Conservation (phyloP, 2,888 invertebrate species). For the Biston stratarius region DNA sequence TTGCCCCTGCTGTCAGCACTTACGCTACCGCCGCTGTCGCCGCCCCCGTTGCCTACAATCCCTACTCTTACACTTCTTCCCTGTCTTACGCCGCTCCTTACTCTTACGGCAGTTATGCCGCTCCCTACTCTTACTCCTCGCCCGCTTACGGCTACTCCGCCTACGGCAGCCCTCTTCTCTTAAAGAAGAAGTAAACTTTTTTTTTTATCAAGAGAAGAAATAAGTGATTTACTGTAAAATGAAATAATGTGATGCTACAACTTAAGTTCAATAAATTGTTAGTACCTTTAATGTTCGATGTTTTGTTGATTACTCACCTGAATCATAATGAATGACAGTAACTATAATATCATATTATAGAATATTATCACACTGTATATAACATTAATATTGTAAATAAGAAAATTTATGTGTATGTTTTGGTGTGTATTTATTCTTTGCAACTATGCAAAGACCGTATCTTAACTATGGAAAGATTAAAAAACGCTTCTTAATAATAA, state of each 20-base stretch:
- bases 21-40: constrained; percentile 3
- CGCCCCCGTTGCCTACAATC: not conserved
- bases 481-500: too few relatives aligned
- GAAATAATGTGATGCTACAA: constrained; percentile 10
- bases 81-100: not conserved
- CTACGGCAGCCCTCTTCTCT: constrained; percentile 32
- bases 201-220: constrained; percentile 7
- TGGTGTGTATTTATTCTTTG: too few relatives aligned
- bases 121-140: constrained; percentile 39
- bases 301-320: not conserved
- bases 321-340: not conserved
- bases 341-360: too few relatives aligned
- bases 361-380: too few relatives aligned
- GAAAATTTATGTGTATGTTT: too few relatives aligned
- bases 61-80: constrained; percentile 1
- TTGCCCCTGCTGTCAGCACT: too few relatives aligned
- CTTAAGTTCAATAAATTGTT: constrained; percentile 23
- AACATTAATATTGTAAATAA: too few relatives aligned
- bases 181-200: constrained; percentile 43
- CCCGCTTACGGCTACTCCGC: constrained; percentile 15
- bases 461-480: too few relatives aligned
- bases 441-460: too few relatives aligned
- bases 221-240: too few relatives aligned
- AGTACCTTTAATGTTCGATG: constrained; percentile 10
- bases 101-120: constrained; percentile 19